These are phyloP conservation scores for Ophion slaviceki DNA, from an alignment of 2,888 invertebrate species.

Conservation along the genomic window DNA sequence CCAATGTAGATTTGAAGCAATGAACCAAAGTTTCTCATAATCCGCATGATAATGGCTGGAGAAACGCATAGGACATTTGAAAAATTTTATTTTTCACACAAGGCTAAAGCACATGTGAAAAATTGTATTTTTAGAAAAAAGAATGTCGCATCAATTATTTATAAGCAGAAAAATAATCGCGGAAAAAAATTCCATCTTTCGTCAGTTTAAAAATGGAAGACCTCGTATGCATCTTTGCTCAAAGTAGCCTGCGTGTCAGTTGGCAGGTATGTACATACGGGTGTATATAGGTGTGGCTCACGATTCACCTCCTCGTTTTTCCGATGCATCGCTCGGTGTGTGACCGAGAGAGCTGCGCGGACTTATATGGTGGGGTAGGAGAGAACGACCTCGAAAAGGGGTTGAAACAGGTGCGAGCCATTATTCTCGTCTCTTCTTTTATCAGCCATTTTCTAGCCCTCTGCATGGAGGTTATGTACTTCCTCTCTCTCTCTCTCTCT, in stretches of 20 bases:
- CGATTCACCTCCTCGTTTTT: conserved; percentile 36
- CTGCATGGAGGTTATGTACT: conserved; percentile 5
- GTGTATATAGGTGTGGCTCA: conserved; percentile 25
- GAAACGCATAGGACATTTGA: too few species aligned
- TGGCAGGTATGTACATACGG: conserved; percentile 6
- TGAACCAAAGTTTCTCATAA: too few species aligned
- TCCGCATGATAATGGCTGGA: too few species aligned
- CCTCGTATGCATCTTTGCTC: neutral
- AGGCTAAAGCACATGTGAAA: too few species aligned
- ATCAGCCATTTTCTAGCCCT: conserved; percentile 41
- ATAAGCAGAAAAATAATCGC: neutral
- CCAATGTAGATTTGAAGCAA: too few species aligned
- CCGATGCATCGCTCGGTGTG: conserved; percentile 67
- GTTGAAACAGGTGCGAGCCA: conserved; percentile 70
- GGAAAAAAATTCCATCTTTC: neutral
- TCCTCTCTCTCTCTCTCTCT: too few species aligned
- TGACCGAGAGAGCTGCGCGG: conserved; percentile 45
- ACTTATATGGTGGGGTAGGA: conserved; percentile 64
- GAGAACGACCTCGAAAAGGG: conserved; percentile 50
- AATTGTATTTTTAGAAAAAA: too few species aligned
- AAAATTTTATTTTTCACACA: too few species aligned
- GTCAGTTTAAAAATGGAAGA: neutral
- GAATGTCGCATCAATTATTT: too few species aligned
- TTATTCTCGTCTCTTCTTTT: conserved; percentile 65
- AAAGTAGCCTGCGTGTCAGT: conserved; percentile 12